Percentiles rank a stretch among this genome's conserved stretches.
Conservation (phyloP, 1,140 invertebrate genomes). For the Lamellibrachia luymesi region DNA sequence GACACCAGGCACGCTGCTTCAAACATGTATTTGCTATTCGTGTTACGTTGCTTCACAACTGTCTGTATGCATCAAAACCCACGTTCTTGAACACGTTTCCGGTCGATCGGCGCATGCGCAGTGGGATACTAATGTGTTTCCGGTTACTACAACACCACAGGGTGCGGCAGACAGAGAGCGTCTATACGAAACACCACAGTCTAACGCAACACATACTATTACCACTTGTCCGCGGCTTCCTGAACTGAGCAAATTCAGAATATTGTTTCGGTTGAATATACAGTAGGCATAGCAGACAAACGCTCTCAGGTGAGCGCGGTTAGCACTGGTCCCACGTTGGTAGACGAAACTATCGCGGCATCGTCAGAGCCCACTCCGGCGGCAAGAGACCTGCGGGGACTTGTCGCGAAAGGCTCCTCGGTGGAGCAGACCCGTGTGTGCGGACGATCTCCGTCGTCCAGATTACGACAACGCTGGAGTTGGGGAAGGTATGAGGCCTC, state of each 20-base stretch:
- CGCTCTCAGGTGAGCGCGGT: too few relatives aligned
- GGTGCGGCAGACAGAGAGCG: not conserved
- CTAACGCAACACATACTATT: not conserved
- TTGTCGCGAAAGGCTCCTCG: not conserved
- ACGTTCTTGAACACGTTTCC: not conserved
- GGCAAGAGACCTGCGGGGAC: too few relatives aligned
- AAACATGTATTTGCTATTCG: not conserved
- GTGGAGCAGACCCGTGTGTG: not conserved
- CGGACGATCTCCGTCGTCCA: not conserved
- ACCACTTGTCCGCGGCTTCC: not conserved
- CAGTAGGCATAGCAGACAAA: not conserved
- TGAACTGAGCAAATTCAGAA: conserved; percentile 5
- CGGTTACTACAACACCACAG: not conserved
- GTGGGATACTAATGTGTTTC: not conserved
- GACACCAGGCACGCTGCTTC: not conserved
- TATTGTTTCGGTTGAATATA: conserved; percentile 1
- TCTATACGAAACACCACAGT: not conserved
- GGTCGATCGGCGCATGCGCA: not conserved
- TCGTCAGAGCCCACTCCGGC: not conserved
- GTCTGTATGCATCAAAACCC: not conserved
- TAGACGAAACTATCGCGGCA: not conserved
- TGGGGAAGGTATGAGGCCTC: too few relatives aligned
- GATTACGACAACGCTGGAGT: not conserved
- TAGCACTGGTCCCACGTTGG: not conserved
- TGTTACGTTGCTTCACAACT: not conserved